Evolutionary conservation across 1,140 invertebrate species (phyloP).

Genomic region (Drosophila prosaltans): DNA sequence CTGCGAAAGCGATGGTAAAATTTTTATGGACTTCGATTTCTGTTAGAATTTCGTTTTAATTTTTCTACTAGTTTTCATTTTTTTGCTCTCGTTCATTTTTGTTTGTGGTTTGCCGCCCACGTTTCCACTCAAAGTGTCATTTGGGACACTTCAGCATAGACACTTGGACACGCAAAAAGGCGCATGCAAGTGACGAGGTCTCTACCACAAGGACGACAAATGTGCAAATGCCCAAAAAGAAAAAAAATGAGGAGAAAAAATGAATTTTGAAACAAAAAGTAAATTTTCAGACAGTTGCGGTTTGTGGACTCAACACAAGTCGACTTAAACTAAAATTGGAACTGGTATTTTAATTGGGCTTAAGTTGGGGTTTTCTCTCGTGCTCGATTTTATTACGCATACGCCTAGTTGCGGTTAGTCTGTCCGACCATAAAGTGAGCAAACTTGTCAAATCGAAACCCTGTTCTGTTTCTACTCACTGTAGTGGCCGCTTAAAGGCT

Average conservation of each 20-base stretch:
- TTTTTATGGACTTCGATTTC: slow-evolving; percentile 60
- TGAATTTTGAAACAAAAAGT: slow-evolving; percentile 4
- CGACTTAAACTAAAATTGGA: slow-evolving; percentile 26
- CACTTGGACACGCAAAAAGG: slow-evolving; percentile 76
- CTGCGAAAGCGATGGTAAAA: neutral
- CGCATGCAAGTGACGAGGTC: slow-evolving; percentile 69
- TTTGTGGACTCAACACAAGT: slow-evolving; percentile 18
- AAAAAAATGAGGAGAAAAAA: neutral
- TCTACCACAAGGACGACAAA: slow-evolving; percentile 42
- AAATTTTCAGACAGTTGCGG: slow-evolving; percentile 17
- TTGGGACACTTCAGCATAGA: slow-evolving; percentile 70
- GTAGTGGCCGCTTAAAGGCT: slow-evolving; percentile 27
- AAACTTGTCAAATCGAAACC: slow-evolving; percentile 22
- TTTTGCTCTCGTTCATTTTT: slow-evolving; percentile 40
- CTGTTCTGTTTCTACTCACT: slow-evolving; percentile 1
- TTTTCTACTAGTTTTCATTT: slow-evolving; percentile 47
- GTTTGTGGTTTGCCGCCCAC: slow-evolving; percentile 54
- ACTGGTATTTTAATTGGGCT: slow-evolving; percentile 42
- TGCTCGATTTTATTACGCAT: slow-evolving; percentile 53
- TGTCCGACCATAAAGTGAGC: slow-evolving; percentile 17
- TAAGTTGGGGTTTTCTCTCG: slow-evolving; percentile 30
- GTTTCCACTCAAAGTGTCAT: slow-evolving; percentile 58
- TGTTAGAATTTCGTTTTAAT: slow-evolving; percentile 46
- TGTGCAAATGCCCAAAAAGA: slow-evolving; percentile 16
- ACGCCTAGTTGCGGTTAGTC: slow-evolving; percentile 36